phyloP scores from a whole-genome alignment of 2,797 vertebrate genomes.

The Benthosema pterotum region DNA sequence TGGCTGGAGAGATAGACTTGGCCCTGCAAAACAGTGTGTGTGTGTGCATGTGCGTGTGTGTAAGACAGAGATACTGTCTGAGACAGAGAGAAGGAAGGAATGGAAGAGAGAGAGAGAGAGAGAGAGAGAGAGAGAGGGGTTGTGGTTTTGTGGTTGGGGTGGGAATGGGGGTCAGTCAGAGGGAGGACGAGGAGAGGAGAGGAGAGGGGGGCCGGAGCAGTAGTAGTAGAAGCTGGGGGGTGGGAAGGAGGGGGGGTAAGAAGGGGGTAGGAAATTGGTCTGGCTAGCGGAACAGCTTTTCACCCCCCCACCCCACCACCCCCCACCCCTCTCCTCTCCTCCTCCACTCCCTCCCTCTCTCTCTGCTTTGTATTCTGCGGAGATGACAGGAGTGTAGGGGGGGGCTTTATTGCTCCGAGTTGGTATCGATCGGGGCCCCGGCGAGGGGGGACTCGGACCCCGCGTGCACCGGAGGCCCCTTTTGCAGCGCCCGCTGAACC shows the following conservation, averaged over 20 bases:
- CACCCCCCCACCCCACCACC: conserved; percentile 53
- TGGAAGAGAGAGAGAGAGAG: conserved; percentile 25
- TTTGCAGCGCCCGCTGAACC: conserved; percentile 66
- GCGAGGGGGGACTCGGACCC: conserved; percentile 79
- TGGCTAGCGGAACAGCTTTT: conserved; percentile 81
- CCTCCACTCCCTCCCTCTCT: conserved; percentile 55
- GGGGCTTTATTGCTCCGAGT: conserved; percentile 95
- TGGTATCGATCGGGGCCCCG: conserved; percentile 90
- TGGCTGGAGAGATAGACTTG: conserved; percentile 9
- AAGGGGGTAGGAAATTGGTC: conserved; percentile 82
- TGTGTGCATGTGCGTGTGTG: no score
- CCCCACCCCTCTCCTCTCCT: conserved; percentile 41
- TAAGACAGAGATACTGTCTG: conserved; percentile 46
- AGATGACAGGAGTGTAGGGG: conserved; percentile 85
- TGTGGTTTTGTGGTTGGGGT: conserved; percentile 40
- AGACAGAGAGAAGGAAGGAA: conserved; percentile 46
- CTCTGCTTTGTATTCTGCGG: conserved; percentile 90
- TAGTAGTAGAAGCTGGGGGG: conserved; percentile 46
- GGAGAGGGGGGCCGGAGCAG: no score
- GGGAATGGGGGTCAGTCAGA: conserved; percentile 35
- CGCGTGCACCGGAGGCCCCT: conserved; percentile 66
- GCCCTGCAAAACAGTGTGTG: no score
- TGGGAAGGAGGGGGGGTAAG: conserved; percentile 36
- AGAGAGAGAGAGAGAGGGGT: conserved; percentile 32
- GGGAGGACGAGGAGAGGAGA: conserved; percentile 37